Base-by-base conservation (phyloP, 1,140 invertebrate species). In the Octopus bimaculoides region DNA sequence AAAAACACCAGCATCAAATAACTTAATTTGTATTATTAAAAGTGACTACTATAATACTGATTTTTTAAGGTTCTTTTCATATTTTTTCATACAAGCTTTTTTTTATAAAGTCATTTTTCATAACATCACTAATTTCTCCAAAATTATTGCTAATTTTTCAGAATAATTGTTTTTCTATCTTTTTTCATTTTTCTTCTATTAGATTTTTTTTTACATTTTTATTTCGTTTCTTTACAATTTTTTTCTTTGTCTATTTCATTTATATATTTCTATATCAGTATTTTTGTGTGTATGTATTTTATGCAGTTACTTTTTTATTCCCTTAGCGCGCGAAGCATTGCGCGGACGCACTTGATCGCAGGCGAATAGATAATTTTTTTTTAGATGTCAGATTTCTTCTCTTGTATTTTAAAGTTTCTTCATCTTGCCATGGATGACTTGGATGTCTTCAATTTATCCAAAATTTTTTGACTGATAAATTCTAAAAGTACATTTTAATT, bases 71-170 rank as follows among this genome's bases (percentile, higher is more conserved):
- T 71, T 41, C 26, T 41, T 41, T 41, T 41, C 26, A 41, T 41
- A 41, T 41, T 41, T 71, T 71, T 71, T 71, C 66, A 71, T 71
- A 71, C 66, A 71, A n/a, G 66, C 14, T 71, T 71, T 71, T 71
- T 71, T 10, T 10, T 71, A 12, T 71, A 12, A n/a, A 12, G 17
- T 71, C 26, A n/a, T 71, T 71, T 71, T 71, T 17, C 66, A 71
- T 71, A 71, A 71, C 66, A 71, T 71, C 66, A 71, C 66, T 71
- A 71, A 71, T 71, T 71, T 14, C 66, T 71, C 66, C 26, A 71
- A 71, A 71, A 71, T 71, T 9, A 71, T 12, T 71, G 52, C 74
- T 75, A 75, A 75, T 75, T 75, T 75, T 75, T 75, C 74, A 75
- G 74, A 75, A 53, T 75, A 75, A 75, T 75, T 75, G 26, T 75